phyloP scores from a whole-genome alignment of 2,888 invertebrate genomes.

The Papilio gigon region DNA sequence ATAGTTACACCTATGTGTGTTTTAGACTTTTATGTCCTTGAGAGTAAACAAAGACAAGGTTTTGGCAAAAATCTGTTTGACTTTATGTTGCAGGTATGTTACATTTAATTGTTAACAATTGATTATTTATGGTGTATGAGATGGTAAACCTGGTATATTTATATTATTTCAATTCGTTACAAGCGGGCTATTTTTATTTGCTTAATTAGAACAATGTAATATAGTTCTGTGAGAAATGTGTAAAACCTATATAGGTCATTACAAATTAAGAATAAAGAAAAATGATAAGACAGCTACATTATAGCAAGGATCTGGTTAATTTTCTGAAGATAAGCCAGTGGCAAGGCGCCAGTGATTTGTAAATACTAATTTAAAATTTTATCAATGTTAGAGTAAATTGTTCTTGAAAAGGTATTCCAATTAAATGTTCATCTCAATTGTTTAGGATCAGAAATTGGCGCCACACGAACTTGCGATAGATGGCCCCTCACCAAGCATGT shows the following conservation, averaged over 20 bases:
- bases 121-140: background rate
- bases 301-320: no score
- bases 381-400: no score
- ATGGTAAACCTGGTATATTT: no score
- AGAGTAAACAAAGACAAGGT: slow-evolving; percentile 92
- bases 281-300: no score
- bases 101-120: background rate
- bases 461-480: slow-evolving; percentile 89
- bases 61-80: slow-evolving; percentile 93
- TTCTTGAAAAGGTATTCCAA: no score
- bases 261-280: no score
- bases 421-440: background rate
- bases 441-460: background rate
- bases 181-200: background rate
- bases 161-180: background rate
- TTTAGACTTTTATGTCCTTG: slow-evolving; percentile 96
- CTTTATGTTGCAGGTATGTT: slow-evolving; percentile 89
- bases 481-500: slow-evolving; percentile 94
- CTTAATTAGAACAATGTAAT: no score
- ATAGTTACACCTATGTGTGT: slow-evolving; percentile 93
- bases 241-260: no score
- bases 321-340: no score
- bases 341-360: no score
- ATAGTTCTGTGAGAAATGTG: no score
- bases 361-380: no score